phyloP scores from a whole-genome alignment of 2,888 invertebrate genomes.

The Apotomis betuletana region DNA sequence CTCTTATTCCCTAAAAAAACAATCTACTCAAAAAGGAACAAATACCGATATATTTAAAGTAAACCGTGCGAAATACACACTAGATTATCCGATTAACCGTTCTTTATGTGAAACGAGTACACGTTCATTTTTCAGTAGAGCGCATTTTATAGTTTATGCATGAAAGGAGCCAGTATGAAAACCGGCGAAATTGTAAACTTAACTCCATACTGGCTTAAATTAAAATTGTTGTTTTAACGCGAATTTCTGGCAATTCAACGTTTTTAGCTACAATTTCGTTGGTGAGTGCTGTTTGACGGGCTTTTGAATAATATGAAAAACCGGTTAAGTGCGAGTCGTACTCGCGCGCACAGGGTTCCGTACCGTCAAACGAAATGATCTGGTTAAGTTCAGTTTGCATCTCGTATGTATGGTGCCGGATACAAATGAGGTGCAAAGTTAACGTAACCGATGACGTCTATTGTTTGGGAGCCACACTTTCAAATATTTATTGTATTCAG shows the following conservation, averaged over 20 bases:
- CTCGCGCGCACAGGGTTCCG: too few relatives aligned
- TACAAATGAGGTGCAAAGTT: too few relatives aligned
- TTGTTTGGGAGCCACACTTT: too few relatives aligned
- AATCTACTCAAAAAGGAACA: neutral
- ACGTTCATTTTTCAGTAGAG: slow-evolving; percentile 45
- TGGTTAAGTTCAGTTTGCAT: too few relatives aligned
- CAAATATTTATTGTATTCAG: too few relatives aligned
- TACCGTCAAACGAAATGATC: too few relatives aligned
- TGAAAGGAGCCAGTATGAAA: slow-evolving; percentile 43
- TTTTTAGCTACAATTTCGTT: neutral
- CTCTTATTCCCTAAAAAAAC: too few relatives aligned
- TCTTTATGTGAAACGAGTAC: slow-evolving; percentile 24
- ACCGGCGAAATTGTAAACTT: slow-evolving; percentile 33
- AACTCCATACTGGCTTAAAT: slow-evolving; percentile 22
- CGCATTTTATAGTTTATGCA: slow-evolving; percentile 52
- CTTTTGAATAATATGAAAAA: neutral
- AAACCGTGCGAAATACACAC: slow-evolving; percentile 9
- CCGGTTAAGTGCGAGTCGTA: too few relatives aligned
- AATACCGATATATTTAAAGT: slow-evolving; percentile 13
- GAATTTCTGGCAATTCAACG: slow-evolving; percentile 13
- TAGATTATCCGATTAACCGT: slow-evolving; percentile 31
- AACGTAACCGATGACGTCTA: too few relatives aligned
- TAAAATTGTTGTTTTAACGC: slow-evolving; percentile 24
- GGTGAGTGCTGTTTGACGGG: neutral
- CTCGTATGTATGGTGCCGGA: too few relatives aligned